These are phyloP conservation scores for Knipowitschia caucasica DNA, from an alignment of 2,797 vertebrate species.

Conservation along the genomic window DNA sequence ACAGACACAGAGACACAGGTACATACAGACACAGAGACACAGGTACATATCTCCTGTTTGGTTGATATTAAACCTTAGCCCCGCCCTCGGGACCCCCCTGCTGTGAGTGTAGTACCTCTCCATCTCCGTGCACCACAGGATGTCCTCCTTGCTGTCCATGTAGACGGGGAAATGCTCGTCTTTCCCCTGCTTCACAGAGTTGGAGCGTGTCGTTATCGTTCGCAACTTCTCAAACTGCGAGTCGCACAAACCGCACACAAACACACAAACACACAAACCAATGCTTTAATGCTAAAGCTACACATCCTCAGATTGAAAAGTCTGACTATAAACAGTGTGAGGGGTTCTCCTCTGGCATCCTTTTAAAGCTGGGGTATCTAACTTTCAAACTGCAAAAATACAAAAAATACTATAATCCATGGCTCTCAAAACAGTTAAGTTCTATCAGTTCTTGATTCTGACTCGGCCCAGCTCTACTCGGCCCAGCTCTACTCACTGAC, in stretches of 20 bases:
- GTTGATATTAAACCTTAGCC: too few relatives aligned
- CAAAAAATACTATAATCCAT: too few relatives aligned
- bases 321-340: not conserved
- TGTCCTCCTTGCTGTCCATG: constrained; percentile 92
- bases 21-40: too few relatives aligned
- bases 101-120: constrained; percentile 79
- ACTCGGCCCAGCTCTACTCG: too few relatives aligned
- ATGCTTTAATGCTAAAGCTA: constrained; percentile 52
- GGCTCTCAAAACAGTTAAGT: too few relatives aligned
- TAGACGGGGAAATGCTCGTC: constrained; percentile 87
- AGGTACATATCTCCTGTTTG: too few relatives aligned
- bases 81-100: too few relatives aligned
- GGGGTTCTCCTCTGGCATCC: not conserved
- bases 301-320: constrained; percentile 3
- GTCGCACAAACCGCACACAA: constrained; percentile 57
- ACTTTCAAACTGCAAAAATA: too few relatives aligned
- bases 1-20: too few relatives aligned
- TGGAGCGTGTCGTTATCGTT: constrained; percentile 91
- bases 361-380: too few relatives aligned
- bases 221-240: constrained; percentile 90
- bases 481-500: too few relatives aligned
- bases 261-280: constrained; percentile 44
- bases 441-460: too few relatives aligned
- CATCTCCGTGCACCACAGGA: constrained; percentile 91
- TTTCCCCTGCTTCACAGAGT: constrained; percentile 92